Conservation (phyloP, 2,797 vertebrate genomes). For the Neopelma chrysocephalum region DNA sequence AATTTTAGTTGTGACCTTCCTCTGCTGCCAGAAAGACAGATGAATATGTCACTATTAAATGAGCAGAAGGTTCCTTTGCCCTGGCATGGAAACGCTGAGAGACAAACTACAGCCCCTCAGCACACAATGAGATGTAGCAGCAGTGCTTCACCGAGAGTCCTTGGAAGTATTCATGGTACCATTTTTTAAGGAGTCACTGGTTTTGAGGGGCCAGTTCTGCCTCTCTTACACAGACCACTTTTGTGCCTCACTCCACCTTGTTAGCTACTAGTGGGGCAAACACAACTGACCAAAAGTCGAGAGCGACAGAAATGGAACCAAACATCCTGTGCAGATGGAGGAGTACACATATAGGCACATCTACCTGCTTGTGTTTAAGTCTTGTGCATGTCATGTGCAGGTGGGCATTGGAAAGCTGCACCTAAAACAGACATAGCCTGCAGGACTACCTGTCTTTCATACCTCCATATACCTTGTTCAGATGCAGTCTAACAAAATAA, state of each 20-base stretch:
- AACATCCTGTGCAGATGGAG: not conserved
- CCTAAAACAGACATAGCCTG: not conserved
- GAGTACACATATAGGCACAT: not conserved
- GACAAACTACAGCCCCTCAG: not conserved
- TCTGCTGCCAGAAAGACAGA: not conserved
- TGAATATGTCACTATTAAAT: not conserved
- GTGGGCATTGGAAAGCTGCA: not conserved
- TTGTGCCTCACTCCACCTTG: not conserved
- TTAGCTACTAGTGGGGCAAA: not conserved
- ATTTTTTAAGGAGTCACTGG: not conserved
- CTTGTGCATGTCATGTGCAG: not conserved
- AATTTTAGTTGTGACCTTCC: not conserved
- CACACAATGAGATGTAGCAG: not conserved
- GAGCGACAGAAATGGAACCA: not conserved
- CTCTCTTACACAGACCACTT: not conserved
- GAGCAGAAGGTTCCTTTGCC: not conserved
- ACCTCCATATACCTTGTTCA: fast-evolving
- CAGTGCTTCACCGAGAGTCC: not conserved
- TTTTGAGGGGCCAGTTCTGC: not conserved
- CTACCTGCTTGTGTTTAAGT: not conserved
- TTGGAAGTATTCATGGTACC: not conserved
- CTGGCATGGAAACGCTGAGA: not conserved
- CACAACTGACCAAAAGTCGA: not conserved
- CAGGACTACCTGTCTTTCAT: not conserved
- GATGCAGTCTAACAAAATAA: not conserved